Percentiles rank a stretch among this genome's conserved stretches.
Evolutionary conservation across 2,797 vertebrate genomes (phyloP).

Genomic region (Spinus pinus): DNA sequence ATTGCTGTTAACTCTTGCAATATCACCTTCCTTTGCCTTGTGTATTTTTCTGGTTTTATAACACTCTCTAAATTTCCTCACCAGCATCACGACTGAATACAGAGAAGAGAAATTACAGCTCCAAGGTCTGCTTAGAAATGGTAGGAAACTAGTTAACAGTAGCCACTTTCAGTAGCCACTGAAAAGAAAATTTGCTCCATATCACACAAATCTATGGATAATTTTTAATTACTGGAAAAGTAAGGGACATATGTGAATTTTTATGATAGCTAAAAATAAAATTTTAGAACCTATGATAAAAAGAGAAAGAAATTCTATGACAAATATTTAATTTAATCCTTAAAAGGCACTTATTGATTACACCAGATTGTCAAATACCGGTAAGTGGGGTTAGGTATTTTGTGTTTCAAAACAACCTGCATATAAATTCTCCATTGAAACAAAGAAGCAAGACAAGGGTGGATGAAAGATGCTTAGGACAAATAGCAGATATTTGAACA

Average conservation of each 20-base stretch:
- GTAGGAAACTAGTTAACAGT: background rate
- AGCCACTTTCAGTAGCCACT: background rate
- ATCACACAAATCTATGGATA: background rate
- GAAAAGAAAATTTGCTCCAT: background rate
- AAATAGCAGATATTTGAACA: background rate
- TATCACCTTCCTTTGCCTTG: background rate
- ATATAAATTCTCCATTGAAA: background rate
- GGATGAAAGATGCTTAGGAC: background rate
- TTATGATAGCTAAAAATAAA: background rate
- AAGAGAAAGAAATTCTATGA: background rate
- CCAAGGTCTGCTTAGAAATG: background rate
- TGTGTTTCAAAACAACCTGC: background rate
- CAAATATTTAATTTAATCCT: background rate
- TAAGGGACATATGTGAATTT: background rate
- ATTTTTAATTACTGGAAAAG: background rate
- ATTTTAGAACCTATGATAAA: background rate
- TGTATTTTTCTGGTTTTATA: background rate
- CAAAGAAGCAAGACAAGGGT: background rate
- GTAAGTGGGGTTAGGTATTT: background rate
- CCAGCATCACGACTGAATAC: background rate
- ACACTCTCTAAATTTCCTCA: background rate
- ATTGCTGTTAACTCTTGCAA: background rate
- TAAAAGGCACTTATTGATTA: background rate
- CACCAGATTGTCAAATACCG: background rate
- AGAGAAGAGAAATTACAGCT: background rate